A percentile compares a stretch with the other conserved stretches of the same genome.
These are phyloP conservation scores for Steinernema feltiae DNA, from an alignment of 1,140 invertebrate species.

Conservation along the genomic window DNA sequence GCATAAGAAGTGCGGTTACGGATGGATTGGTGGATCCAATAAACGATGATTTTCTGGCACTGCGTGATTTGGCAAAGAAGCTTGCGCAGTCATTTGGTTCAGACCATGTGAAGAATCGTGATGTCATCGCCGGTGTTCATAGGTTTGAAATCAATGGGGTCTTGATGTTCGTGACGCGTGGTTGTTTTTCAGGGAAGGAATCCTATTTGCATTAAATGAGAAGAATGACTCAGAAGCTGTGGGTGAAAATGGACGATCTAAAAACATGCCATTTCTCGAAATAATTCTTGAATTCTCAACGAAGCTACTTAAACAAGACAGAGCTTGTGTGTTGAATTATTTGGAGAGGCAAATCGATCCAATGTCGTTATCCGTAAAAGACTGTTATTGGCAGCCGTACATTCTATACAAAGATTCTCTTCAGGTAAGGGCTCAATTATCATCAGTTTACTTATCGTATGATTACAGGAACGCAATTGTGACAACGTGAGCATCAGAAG, in stretches of 20 bases:
- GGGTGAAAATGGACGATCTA: conserved; percentile 67
- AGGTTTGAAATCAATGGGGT: conserved; percentile 42
- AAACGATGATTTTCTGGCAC: conserved; percentile 32
- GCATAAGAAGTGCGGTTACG: conserved; percentile 51
- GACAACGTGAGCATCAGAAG: background rate
- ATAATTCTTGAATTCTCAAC: conserved; percentile 89
- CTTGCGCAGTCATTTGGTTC: conserved; percentile 94
- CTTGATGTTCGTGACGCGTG: conserved; percentile 25
- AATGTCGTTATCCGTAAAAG: background rate
- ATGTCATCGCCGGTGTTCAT: conserved; percentile 90
- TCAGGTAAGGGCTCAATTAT: too few relatives aligned
- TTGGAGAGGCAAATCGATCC: conserved; percentile 18
- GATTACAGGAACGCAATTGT: background rate
- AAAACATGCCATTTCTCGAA: conserved; percentile 83
- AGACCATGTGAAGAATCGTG: conserved; percentile 91
- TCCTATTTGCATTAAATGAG: conserved; percentile 73
- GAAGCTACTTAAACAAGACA: conserved; percentile 90
- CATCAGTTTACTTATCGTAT: too few relatives aligned
- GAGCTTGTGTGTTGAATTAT: conserved; percentile 70
- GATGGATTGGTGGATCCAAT: conserved; percentile 36
- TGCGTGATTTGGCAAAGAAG: conserved; percentile 82
- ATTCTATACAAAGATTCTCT: conserved; percentile 21
- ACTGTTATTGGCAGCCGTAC: conserved; percentile 20
- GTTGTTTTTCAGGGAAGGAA: conserved; percentile 69
- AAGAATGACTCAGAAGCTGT: conserved; percentile 61